These are phyloP conservation scores for Wiebesia pumilae DNA, from an alignment of 1,140 invertebrate genomes.

Conservation along the genomic window DNA sequence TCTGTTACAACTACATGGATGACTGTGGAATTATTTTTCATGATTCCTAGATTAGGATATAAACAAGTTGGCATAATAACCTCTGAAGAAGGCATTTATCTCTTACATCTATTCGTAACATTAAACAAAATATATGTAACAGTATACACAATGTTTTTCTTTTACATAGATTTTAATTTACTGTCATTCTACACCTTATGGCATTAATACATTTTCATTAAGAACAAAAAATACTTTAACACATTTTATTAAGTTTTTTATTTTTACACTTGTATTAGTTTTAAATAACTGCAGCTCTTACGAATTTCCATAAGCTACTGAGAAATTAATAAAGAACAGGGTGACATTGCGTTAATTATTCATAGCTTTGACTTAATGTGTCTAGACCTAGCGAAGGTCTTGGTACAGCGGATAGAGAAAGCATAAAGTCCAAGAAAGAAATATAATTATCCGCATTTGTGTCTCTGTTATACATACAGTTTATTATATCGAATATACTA, in stretches of 20 bases:
- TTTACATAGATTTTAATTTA: neutral
- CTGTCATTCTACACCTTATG: neutral
- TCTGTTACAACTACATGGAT: neutral
- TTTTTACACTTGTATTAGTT: neutral
- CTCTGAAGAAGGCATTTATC: neutral
- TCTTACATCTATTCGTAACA: slow-evolving; percentile 2
- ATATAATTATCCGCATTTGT: neutral
- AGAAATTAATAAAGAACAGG: neutral
- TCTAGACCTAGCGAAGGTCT: neutral
- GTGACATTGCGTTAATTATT: neutral
- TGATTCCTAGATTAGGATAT: slow-evolving; percentile 10
- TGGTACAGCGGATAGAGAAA: neutral
- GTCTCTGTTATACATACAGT: neutral
- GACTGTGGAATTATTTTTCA: slow-evolving; percentile 12
- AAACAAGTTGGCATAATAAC: slow-evolving; percentile 11
- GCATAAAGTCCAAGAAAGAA: neutral
- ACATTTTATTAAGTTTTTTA: neutral
- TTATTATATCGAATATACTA: neutral
- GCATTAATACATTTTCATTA: neutral
- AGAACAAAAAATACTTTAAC: neutral
- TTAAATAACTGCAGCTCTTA: neutral
- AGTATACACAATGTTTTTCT: neutral
- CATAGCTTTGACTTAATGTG: neutral
- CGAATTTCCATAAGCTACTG: neutral
- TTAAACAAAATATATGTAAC: neutral